phyloP scores from a whole-genome alignment of 1,140 invertebrate genomes.

The Drosophila hydei region DNA sequence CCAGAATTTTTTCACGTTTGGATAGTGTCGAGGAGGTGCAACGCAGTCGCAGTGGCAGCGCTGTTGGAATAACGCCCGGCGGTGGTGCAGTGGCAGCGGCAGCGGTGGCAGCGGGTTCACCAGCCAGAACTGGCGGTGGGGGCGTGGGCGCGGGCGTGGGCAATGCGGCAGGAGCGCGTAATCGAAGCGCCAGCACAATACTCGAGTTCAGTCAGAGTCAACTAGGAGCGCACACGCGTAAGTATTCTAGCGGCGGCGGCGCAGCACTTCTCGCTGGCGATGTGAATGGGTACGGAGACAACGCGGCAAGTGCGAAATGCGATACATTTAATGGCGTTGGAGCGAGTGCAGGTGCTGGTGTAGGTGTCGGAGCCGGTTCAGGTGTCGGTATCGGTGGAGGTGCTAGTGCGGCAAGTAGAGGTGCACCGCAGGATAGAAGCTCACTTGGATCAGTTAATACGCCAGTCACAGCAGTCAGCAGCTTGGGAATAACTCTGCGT shows the following conservation, averaged over 20 bases:
- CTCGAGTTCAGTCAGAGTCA: conserved; percentile 56
- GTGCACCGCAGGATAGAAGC: conserved; percentile 15
- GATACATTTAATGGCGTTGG: conserved; percentile 46
- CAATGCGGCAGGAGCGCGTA: conserved; percentile 42
- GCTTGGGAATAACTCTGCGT: conserved; percentile 35
- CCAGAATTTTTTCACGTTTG: conserved; percentile 83
- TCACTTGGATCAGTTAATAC: conserved; percentile 3
- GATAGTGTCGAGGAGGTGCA: conserved; percentile 82
- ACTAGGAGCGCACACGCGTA: conserved; percentile 43
- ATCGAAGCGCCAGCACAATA: conserved; percentile 73
- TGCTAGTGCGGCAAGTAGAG: neutral
- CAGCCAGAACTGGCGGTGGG: conserved; percentile 64
- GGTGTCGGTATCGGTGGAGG: conserved; percentile 8
- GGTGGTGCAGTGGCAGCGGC: conserved; percentile 45
- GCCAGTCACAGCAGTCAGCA: conserved; percentile 26
- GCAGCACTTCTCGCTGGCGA: conserved; percentile 29
- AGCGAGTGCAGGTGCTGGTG: conserved; percentile 1
- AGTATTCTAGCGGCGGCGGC: conserved; percentile 44
- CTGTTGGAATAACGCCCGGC: conserved; percentile 67
- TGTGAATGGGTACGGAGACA: conserved; percentile 56
- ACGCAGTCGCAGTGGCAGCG: conserved; percentile 81
- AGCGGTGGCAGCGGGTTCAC: conserved; percentile 71
- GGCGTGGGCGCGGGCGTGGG: conserved; percentile 48
- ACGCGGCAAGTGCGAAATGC: conserved; percentile 42
- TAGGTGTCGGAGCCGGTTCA: neutral